Conservation (phyloP, 2,888 invertebrate species). For the Luperina nickerlii region DNA sequence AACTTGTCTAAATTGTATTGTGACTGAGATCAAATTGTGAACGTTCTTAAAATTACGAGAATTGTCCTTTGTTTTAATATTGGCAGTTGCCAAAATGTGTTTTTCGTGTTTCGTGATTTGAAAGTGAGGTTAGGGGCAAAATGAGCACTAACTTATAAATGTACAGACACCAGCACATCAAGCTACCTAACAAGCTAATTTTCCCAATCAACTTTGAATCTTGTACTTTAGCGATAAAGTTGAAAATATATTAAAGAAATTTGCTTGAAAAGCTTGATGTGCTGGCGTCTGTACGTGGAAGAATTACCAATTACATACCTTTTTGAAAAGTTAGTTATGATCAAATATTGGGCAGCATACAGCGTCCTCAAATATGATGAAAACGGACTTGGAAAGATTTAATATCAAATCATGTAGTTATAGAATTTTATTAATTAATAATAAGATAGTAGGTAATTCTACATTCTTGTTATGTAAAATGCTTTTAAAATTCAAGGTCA, state of each 20-base stretch:
- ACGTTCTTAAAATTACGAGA: not conserved
- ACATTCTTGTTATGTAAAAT: constrained; percentile 18
- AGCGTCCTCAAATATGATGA: too few relatives aligned
- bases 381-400: not conserved
- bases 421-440: not conserved
- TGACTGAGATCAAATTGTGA: not conserved
- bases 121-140: not conserved
- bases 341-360: not conserved
- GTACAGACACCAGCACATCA: too few relatives aligned
- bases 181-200: too few relatives aligned
- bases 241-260: too few relatives aligned
- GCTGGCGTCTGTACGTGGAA: too few relatives aligned
- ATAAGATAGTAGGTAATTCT: constrained; percentile 1
- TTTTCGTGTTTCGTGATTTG: not conserved
- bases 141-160: not conserved
- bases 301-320: too few relatives aligned
- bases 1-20: not conserved
- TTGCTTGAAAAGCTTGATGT: too few relatives aligned
- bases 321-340: not conserved
- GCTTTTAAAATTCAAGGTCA: constrained; percentile 39
- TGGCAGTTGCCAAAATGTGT: not conserved
- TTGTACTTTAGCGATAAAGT: too few relatives aligned
- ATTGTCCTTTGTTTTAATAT: not conserved
- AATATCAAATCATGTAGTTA: not conserved
- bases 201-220: too few relatives aligned